Conservation (phyloP, 2,888 invertebrate species). For the Reticulitermes lucifugus region DNA sequence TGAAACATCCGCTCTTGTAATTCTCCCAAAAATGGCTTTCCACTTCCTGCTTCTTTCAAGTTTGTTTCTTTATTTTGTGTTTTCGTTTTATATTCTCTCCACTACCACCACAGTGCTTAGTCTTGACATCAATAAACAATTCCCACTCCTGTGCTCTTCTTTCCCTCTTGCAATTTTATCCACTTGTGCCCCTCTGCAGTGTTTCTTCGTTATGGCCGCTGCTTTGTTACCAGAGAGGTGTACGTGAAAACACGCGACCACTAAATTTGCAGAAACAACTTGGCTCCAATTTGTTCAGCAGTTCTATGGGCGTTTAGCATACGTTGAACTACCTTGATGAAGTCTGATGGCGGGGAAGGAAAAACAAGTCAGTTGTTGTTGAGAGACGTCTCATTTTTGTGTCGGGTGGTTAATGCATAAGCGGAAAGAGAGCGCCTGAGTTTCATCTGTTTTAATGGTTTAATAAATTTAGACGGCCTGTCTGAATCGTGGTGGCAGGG, state of each 20-base stretch:
- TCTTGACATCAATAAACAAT: constrained; percentile 33
- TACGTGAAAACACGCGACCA: not conserved
- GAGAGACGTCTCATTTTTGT: too few relatives aligned
- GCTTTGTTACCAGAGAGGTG: not conserved
- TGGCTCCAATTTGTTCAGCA: not conserved
- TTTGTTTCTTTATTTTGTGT: not conserved
- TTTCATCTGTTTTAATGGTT: too few relatives aligned
- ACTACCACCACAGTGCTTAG: not conserved
- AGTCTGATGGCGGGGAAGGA: not conserved
- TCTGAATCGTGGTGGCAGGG: too few relatives aligned
- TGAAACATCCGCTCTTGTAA: constrained; percentile 26
- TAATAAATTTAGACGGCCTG: too few relatives aligned
- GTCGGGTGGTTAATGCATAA: too few relatives aligned
- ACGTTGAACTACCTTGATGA: not conserved
- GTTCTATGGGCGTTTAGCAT: not conserved
- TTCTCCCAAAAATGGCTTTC: constrained; percentile 31
- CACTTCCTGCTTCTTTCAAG: constrained; percentile 17
- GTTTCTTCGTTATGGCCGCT: constrained; percentile 22
- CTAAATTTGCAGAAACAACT: not conserved
- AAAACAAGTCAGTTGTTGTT: too few relatives aligned
- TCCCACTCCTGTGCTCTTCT: not conserved
- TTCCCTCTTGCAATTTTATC: constrained; percentile 3
- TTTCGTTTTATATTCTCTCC: not conserved
- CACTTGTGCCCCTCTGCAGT: constrained; percentile 13
- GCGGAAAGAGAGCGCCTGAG: too few relatives aligned